These are phyloP conservation scores for Plagiodera versicolora DNA, from an alignment of 2,888 invertebrate genomes.

Conservation along the genomic window DNA sequence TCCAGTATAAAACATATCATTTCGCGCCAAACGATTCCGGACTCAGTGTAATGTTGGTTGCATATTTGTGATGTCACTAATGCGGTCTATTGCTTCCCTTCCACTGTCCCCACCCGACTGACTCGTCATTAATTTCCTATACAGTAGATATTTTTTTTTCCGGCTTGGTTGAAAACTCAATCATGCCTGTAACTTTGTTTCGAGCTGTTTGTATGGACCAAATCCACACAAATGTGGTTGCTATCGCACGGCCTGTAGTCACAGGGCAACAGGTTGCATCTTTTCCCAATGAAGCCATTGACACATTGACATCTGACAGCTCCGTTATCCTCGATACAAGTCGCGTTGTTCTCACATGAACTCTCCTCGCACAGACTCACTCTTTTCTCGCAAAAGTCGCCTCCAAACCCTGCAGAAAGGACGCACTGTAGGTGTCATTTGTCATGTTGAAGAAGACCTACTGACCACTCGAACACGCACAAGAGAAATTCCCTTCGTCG, in stretches of 20 bases:
- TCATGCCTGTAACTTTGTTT: constrained; percentile 53
- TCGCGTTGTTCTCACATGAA: constrained; percentile 53
- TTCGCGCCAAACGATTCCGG: too few relatives aligned
- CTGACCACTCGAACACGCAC: constrained; percentile 51
- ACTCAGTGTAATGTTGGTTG: too few relatives aligned
- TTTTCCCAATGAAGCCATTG: constrained; percentile 58
- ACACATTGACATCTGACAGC: constrained; percentile 58
- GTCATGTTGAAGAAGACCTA: too few relatives aligned
- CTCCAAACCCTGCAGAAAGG: constrained; percentile 42
- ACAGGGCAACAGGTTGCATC: constrained; percentile 62
- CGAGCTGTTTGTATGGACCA: constrained; percentile 51
- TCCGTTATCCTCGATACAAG: constrained; percentile 49
- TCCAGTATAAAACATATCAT: too few relatives aligned
- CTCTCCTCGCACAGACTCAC: constrained; percentile 40
- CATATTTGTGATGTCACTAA: too few relatives aligned
- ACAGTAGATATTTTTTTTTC: too few relatives aligned
- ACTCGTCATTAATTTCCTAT: too few relatives aligned
- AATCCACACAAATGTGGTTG: constrained; percentile 55
- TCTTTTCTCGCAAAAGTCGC: constrained; percentile 47
- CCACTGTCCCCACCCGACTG: too few relatives aligned
- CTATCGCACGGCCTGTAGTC: constrained; percentile 59
- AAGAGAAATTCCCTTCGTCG: constrained; percentile 52
- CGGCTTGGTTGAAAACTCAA: background rate
- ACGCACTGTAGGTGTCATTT: too few relatives aligned
- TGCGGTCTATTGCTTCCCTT: too few relatives aligned